phyloP scores from a whole-genome alignment of 2,888 invertebrate genomes.

The Conops quadrifasciatus region DNA sequence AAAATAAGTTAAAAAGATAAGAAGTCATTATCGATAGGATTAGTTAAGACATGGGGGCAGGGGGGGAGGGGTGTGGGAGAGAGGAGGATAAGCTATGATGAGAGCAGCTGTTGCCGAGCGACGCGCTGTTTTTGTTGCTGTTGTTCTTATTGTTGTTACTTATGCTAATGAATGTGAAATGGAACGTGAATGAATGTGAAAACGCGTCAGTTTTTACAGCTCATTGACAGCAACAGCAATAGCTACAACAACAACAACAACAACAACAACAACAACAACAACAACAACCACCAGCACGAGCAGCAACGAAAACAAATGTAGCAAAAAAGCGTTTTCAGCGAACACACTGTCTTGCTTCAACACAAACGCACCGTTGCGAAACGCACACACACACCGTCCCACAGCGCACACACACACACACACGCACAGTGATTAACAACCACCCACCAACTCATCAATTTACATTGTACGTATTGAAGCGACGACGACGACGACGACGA shows the following conservation, averaged over 20 bases:
- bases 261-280: slow-evolving; percentile 4
- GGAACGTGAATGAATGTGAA: slow-evolving; percentile 13
- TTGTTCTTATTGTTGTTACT: slow-evolving; percentile 24
- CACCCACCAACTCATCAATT: slow-evolving; percentile 20
- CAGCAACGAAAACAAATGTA: not conserved
- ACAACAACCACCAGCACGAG: slow-evolving; percentile 1
- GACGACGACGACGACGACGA: slow-evolving; percentile 22
- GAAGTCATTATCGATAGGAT: slow-evolving; percentile 49
- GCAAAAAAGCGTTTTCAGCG: not conserved
- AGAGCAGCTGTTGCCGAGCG: slow-evolving; percentile 43
- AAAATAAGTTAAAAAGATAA: slow-evolving; percentile 46
- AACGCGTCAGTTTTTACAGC: slow-evolving; percentile 43
- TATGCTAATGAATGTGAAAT: slow-evolving; percentile 27
- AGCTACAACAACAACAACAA: slow-evolving; percentile 10
- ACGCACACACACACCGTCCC: not conserved
- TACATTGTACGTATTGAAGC: slow-evolving; percentile 33
- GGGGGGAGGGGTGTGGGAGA: no score
- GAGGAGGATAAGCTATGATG: not conserved
- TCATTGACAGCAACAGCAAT: slow-evolving; percentile 42
- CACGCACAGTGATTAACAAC: not conserved
- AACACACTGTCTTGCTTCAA: not conserved
- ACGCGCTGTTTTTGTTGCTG: slow-evolving; percentile 8
- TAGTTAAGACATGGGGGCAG: slow-evolving; percentile 46
- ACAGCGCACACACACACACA: not conserved
- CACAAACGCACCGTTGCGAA: slow-evolving; percentile 8